Conservation (phyloP, 2,797 vertebrate species). For the Phalanger gymnotis region DNA sequence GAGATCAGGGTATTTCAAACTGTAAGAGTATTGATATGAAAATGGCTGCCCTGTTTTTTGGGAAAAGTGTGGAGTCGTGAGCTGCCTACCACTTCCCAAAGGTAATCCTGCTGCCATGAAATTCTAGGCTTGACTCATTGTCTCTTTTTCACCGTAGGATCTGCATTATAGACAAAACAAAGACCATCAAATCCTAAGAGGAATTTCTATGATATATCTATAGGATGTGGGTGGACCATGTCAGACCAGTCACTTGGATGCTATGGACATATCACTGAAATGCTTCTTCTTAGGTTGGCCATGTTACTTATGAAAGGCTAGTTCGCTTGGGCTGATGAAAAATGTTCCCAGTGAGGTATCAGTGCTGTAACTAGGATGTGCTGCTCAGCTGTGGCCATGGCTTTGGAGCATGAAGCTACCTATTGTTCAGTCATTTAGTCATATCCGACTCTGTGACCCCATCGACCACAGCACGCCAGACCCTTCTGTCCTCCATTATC, state of each 20-base stretch:
- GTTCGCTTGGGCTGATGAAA: slow-evolving; percentile 39
- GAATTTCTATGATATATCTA: neutral
- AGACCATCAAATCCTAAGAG: neutral
- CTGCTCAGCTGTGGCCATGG: neutral
- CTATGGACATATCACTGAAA: slow-evolving; percentile 58
- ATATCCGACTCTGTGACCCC: neutral
- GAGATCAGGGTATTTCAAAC: neutral
- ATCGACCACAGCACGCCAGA: neutral
- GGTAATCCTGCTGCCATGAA: neutral
- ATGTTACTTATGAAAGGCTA: slow-evolving; percentile 53
- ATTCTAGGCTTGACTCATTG: neutral
- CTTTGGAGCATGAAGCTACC: neutral
- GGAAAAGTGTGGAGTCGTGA: neutral
- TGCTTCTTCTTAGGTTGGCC: slow-evolving; percentile 56
- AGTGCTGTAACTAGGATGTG: too few species aligned
- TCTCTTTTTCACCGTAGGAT: neutral
- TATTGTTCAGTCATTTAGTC: too few species aligned
- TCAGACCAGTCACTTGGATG: slow-evolving; percentile 33
- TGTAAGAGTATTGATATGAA: neutral
- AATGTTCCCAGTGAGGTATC: slow-evolving; percentile 46
- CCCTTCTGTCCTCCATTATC: neutral
- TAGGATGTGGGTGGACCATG: neutral
- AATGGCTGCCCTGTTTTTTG: neutral
- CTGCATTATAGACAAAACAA: neutral
- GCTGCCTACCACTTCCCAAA: neutral